phyloP scores from a whole-genome alignment of 1,140 invertebrate genomes.

The Zaprionus gabonicus region DNA sequence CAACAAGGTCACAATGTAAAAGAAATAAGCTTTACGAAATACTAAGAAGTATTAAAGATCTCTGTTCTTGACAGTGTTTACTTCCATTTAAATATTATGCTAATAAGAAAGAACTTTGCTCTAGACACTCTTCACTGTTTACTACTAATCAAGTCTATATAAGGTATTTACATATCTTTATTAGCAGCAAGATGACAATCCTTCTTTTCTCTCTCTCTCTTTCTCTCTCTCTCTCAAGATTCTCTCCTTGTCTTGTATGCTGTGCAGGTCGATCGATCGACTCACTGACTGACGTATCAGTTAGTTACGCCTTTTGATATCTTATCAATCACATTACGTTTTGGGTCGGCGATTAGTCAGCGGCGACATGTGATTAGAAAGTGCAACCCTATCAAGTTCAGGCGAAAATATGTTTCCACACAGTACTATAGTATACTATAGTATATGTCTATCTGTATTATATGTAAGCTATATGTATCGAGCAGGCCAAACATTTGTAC shows the following conservation, averaged over 20 bases:
- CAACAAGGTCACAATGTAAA: conserved; percentile 13
- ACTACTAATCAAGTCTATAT: background rate
- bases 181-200: background rate
- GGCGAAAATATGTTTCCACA: background rate
- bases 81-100: background rate
- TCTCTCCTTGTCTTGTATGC: background rate
- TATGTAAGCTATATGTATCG: background rate
- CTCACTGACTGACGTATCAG: conserved; percentile 35
- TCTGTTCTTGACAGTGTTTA: background rate
- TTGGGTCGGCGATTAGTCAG: conserved; percentile 62
- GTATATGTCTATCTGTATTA: no score
- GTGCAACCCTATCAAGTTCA: background rate
- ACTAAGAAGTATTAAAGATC: background rate
- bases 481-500: conserved; percentile 24
- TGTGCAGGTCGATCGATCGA: background rate
- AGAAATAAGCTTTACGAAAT: conserved; percentile 1
- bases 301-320: conserved; percentile 50
- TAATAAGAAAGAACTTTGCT: background rate
- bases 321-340: conserved; percentile 64
- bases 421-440: no score
- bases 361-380: conserved; percentile 45
- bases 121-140: background rate
- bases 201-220: background rate
- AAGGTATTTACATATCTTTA: background rate
- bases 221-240: background rate